A percentile compares a stretch with the other conserved stretches of the same genome.
Conservation (phyloP, 2,113 vertebrate genomes). For the Heterocephalus glaber region DNA sequence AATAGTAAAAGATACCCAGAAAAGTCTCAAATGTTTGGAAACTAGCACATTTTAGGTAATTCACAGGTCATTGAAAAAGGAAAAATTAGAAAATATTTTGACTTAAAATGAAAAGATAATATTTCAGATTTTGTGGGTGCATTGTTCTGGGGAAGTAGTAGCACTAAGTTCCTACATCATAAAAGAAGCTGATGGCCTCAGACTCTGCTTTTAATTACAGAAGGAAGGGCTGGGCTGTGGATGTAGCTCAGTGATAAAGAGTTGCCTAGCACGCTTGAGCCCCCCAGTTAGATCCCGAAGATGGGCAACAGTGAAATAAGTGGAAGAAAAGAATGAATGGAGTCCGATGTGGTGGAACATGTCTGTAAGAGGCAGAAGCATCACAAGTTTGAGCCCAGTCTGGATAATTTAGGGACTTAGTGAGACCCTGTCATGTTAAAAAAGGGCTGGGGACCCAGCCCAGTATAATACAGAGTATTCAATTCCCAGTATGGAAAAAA, state of each 20-base stretch:
- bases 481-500: neutral
- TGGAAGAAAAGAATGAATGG: neutral
- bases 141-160: neutral
- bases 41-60: neutral
- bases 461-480: neutral
- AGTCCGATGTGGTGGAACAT: neutral
- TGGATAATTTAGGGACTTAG: neutral
- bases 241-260: neutral
- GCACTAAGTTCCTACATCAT: neutral
- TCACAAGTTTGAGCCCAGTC: neutral
- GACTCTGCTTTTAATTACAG: neutral
- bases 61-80: neutral
- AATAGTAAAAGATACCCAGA: neutral
- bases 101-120: neutral
- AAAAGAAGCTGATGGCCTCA: neutral
- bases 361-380: neutral
- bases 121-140: neutral
- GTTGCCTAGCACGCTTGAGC: neutral
- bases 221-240: neutral
- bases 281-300: neutral
- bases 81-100: neutral
- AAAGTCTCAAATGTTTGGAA: neutral
- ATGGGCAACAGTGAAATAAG: neutral
- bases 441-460: neutral
- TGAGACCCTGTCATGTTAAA: neutral